These are phyloP conservation scores for Sylvia borin DNA, from an alignment of 2,797 vertebrate genomes.

Conservation along the genomic window DNA sequence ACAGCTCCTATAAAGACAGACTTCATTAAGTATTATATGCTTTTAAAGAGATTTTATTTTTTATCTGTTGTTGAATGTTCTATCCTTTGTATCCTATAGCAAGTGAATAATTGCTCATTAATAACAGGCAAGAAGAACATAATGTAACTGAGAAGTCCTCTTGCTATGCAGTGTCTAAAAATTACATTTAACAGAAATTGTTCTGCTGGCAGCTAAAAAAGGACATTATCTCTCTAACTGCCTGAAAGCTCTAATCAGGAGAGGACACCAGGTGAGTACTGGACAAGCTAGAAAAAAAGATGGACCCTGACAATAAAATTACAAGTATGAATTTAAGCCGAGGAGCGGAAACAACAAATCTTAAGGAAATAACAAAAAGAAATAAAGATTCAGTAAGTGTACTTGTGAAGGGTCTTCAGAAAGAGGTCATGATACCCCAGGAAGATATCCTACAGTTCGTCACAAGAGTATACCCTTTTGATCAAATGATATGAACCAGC, in stretches of 20 bases:
- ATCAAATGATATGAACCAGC: not conserved
- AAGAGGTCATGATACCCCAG: not conserved
- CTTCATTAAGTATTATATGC: not conserved
- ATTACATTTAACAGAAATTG: not conserved
- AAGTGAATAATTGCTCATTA: slow-evolving; percentile 32
- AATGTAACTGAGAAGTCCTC: slow-evolving; percentile 22
- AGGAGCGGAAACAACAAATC: not conserved
- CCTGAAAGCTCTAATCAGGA: not conserved
- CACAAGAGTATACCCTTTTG: not conserved
- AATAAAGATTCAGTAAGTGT: accelerated
- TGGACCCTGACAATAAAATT: not conserved
- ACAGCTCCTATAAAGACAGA: not conserved
- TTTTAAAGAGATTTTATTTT: not conserved
- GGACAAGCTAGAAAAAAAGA: not conserved
- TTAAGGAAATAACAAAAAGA: no score
- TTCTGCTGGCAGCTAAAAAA: not conserved
- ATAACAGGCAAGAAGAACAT: slow-evolving; percentile 13
- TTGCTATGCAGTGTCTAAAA: slow-evolving; percentile 9
- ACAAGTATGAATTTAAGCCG: not conserved
- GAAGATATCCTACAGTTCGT: not conserved
- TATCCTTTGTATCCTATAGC: not conserved
- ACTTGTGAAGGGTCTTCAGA: not conserved
- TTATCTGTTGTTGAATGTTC: not conserved
- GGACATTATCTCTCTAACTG: not conserved
- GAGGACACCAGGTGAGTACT: not conserved